phyloP scores from a whole-genome alignment of 2,113 vertebrate species.

The Scytalopus superciliaris region DNA sequence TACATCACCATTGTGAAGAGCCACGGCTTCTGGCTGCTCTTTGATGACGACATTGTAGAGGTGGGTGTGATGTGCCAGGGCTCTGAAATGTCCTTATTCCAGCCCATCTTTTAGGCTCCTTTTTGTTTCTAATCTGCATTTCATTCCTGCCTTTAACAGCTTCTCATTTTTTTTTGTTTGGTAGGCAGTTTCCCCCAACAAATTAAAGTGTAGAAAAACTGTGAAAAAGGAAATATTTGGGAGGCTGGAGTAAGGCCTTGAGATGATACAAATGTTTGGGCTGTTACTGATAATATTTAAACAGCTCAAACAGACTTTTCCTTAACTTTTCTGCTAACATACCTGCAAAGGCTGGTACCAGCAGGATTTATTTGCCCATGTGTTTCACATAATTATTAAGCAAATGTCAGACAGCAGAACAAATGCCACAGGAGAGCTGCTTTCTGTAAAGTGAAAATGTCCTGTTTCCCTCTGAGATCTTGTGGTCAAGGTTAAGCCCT shows the following conservation, averaged over 20 bases:
- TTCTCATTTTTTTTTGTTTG: neutral
- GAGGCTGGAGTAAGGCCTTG: neutral
- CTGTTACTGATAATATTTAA: neutral
- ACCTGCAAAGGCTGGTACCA: neutral
- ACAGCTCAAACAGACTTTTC: neutral
- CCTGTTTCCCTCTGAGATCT: neutral
- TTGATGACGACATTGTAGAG: conserved; percentile 92
- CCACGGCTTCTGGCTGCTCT: conserved; percentile 91
- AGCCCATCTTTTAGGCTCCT: neutral
- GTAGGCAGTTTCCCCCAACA: neutral
- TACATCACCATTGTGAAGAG: conserved; percentile 95
- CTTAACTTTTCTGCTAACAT: neutral
- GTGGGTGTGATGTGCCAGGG: conserved; percentile 31
- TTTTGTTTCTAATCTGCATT: neutral
- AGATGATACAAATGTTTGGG: neutral
- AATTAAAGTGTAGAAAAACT: neutral
- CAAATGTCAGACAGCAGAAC: neutral
- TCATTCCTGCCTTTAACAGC: neutral
- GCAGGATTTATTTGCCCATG: neutral
- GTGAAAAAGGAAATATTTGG: neutral
- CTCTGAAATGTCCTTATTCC: neutral
- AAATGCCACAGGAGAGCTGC: neutral
- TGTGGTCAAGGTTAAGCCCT: neutral
- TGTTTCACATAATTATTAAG: neutral
- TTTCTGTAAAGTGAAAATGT: neutral